Conservation (phyloP, 2,797 vertebrate genomes). For the Lepilemur septentrionalis region DNA sequence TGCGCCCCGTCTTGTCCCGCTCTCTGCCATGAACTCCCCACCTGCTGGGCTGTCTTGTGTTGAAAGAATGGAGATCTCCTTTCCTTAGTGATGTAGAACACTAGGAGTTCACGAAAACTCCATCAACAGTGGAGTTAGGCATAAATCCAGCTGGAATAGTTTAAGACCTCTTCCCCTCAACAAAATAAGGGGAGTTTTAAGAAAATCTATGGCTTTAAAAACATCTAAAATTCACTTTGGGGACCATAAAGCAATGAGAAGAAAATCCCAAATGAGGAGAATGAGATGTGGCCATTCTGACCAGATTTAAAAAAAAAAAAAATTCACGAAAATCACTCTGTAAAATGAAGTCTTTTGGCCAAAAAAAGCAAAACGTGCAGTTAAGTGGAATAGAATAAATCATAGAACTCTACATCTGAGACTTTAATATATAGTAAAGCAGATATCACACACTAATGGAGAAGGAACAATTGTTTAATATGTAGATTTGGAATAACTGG, state of each 20-base stretch:
- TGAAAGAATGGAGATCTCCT: background rate
- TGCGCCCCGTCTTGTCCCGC: background rate
- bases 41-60: background rate
- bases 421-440: background rate
- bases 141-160: background rate
- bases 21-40: background rate
- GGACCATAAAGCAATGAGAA: background rate
- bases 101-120: background rate
- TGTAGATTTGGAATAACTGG: background rate
- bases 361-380: background rate
- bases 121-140: background rate
- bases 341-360: background rate
- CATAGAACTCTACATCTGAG: background rate
- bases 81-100: background rate
- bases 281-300: background rate
- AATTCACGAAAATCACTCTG: background rate
- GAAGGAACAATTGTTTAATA: background rate
- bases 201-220: background rate
- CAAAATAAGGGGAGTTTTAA: background rate
- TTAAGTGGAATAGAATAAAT: background rate
- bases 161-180: background rate
- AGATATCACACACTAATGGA: background rate
- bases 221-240: conserved; percentile 7
- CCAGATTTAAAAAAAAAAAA: background rate
- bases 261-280: conserved; percentile 2